Evolutionary conservation across 2,888 invertebrate genomes (phyloP).

Genomic region (Melikaiella ostensackeni): DNA sequence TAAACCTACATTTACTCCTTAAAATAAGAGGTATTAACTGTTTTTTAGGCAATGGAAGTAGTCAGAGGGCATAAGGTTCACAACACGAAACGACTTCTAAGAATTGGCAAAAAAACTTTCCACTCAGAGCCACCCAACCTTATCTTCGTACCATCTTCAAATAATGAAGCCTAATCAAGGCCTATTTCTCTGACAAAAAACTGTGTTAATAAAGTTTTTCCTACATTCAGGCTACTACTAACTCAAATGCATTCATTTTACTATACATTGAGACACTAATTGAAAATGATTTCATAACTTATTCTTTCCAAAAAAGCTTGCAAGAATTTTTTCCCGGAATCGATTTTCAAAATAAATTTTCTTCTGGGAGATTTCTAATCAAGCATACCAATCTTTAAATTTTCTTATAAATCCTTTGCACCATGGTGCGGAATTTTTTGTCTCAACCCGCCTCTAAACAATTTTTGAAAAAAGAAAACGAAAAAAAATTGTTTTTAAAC

Average conservation of each 20-base stretch:
- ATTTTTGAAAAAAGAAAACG: too few species aligned
- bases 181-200: not conserved
- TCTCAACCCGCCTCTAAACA: too few species aligned
- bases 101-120: not conserved
- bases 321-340: too few species aligned
- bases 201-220: not conserved
- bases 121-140: not conserved
- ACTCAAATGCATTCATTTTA: not conserved
- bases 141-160: not conserved
- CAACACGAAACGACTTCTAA: not conserved
- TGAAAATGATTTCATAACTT: not conserved
- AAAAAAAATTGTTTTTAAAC: too few species aligned
- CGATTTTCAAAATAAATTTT: too few species aligned
- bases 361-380: too few species aligned
- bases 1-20: not conserved
- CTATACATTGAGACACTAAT: not conserved
- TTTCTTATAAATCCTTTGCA: too few species aligned
- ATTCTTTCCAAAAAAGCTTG: too few species aligned
- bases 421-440: too few species aligned
- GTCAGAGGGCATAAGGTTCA: not conserved
- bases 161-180: slow-evolving; percentile 3
- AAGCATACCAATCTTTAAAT: too few species aligned
- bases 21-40: slow-evolving; percentile 1
- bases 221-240: not conserved
- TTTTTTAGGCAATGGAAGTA: not conserved